Evolutionary conservation across 2,888 invertebrate genomes (phyloP).

Genomic region (Labia minor): DNA sequence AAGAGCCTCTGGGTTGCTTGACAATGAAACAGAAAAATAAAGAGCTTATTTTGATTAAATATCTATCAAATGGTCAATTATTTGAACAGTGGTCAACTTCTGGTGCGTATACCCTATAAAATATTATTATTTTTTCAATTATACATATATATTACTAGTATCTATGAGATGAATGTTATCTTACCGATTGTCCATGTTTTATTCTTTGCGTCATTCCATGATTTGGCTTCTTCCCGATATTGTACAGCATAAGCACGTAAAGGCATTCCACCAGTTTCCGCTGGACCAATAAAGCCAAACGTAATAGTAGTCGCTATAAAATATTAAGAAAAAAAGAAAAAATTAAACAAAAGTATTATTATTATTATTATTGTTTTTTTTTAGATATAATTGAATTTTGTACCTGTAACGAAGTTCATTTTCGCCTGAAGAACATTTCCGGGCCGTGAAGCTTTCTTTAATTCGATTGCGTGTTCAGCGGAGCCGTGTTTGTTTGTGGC

Average conservation of each 20-base stretch:
- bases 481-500: slow-evolving; percentile 68
- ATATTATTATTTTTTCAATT: too few species aligned
- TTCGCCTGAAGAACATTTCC: slow-evolving; percentile 52
- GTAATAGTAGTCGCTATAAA: slow-evolving; percentile 64
- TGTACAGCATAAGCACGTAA: slow-evolving; percentile 61
- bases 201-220: slow-evolving; percentile 58
- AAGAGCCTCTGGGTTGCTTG: too few species aligned
- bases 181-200: slow-evolving; percentile 65
- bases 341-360: neutral
- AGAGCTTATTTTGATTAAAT: too few species aligned
- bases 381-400: neutral
- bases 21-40: too few species aligned
- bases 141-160: too few species aligned
- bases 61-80: too few species aligned
- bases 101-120: too few species aligned
- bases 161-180: slow-evolving; percentile 26
- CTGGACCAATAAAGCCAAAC: slow-evolving; percentile 65
- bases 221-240: slow-evolving; percentile 56
- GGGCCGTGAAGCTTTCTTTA: slow-evolving; percentile 65
- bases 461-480: slow-evolving; percentile 52
- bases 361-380: slow-evolving; percentile 15
- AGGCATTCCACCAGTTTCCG: slow-evolving; percentile 63
- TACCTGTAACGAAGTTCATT: slow-evolving; percentile 52
- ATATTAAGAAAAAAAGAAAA: slow-evolving; percentile 21
- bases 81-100: too few species aligned